phyloP scores from a whole-genome alignment of 2,888 invertebrate genomes.

The Odontocerum albicorne region DNA sequence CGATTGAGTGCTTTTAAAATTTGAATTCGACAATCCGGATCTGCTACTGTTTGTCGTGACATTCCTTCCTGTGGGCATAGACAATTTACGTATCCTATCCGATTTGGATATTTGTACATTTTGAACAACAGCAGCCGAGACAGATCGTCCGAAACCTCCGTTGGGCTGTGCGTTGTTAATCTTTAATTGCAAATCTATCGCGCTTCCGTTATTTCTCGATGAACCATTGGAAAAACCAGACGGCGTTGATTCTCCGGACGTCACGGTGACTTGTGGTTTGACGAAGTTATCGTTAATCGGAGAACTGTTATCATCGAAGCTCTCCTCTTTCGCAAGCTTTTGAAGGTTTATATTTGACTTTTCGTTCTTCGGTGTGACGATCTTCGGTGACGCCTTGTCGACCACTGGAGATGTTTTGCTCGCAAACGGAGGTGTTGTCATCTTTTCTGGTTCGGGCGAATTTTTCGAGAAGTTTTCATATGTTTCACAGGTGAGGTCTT shows the following conservation, averaged over 20 bases:
- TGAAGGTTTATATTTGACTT: conserved; percentile 3
- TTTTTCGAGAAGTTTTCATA: conserved; percentile 28
- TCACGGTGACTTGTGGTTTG: conserved; percentile 42
- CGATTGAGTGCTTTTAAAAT: conserved; percentile 66
- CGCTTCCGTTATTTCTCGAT: too few species aligned
- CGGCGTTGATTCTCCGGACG: conserved; percentile 26
- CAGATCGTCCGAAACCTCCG: conserved; percentile 63
- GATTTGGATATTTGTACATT: conserved; percentile 45
- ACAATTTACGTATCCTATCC: conserved; percentile 47
- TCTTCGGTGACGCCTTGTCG: conserved; percentile 1
- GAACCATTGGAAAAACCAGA: conserved; percentile 7
- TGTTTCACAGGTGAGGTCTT: conserved; percentile 31
- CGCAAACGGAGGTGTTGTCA: neutral
- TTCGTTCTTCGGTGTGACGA: neutral
- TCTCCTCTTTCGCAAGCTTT: conserved; percentile 9
- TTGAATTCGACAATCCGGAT: conserved; percentile 47
- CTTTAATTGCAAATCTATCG: too few species aligned
- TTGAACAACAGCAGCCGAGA: conserved; percentile 70
- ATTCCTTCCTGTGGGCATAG: conserved; percentile 43
- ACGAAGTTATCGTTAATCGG: conserved; percentile 44
- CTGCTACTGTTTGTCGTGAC: conserved; percentile 33
- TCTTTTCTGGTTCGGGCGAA: conserved; percentile 16
- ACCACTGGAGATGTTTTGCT: too few species aligned
- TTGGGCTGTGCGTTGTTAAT: too few species aligned
- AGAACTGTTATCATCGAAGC: neutral